phyloP scores from a whole-genome alignment of 2,888 invertebrate genomes.

The Cepaea hortensis region DNA sequence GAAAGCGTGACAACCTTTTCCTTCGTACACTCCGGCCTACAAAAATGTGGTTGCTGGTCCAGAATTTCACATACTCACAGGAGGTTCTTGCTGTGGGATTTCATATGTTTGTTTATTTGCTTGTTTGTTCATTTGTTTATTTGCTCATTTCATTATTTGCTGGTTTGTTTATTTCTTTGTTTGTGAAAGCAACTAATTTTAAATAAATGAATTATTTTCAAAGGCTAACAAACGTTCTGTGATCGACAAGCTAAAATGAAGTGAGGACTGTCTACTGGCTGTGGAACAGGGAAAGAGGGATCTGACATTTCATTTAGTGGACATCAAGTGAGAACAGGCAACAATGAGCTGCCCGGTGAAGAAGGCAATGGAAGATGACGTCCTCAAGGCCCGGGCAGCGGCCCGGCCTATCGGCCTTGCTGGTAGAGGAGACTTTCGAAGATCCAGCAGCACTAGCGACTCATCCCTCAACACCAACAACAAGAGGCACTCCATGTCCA shows the following conservation, averaged over 20 bases:
- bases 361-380: slow-evolving; percentile 42
- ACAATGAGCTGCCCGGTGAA: slow-evolving; percentile 45
- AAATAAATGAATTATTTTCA: too few relatives aligned
- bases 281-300: background rate
- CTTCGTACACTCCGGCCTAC: too few relatives aligned
- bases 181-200: too few relatives aligned
- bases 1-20: too few relatives aligned
- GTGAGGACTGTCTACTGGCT: background rate
- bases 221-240: background rate
- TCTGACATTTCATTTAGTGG: background rate
- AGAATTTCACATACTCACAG: too few relatives aligned
- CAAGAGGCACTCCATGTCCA: background rate
- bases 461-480: background rate
- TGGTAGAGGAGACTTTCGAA: background rate
- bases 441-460: slow-evolving; percentile 5
- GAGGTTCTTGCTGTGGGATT: too few relatives aligned
- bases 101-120: too few relatives aligned
- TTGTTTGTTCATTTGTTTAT: too few relatives aligned
- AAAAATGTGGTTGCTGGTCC: too few relatives aligned
- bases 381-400: background rate
- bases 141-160: too few relatives aligned
- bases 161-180: too few relatives aligned
- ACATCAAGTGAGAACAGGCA: background rate
- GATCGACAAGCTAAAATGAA: background rate
- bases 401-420: too few relatives aligned